Evolutionary conservation across 2,113 vertebrate species (phyloP).

Genomic region (Laticauda colubrina): DNA sequence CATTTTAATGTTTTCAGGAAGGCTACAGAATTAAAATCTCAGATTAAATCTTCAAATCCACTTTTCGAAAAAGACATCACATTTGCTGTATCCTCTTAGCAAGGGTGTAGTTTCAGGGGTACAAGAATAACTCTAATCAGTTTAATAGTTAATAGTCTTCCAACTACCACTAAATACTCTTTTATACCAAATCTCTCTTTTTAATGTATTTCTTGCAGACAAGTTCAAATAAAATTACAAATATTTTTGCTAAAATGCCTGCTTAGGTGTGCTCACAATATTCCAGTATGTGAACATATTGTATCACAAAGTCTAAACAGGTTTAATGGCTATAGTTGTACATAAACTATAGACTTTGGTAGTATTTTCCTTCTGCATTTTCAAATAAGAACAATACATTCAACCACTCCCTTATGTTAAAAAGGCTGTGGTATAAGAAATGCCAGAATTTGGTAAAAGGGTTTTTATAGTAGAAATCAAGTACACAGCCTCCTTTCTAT

Average conservation of each 20-base stretch:
- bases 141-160: neutral
- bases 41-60: neutral
- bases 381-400: neutral
- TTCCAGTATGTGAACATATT: neutral
- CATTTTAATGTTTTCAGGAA: neutral
- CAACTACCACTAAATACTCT: neutral
- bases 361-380: neutral
- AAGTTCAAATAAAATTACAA: neutral
- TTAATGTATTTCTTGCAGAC: neutral
- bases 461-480: neutral
- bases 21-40: neutral
- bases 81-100: neutral
- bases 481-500: neutral
- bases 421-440: neutral
- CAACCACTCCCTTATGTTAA: neutral
- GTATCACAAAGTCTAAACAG: neutral
- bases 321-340: neutral
- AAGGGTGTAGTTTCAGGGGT: neutral
- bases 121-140: neutral
- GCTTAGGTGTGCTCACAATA: neutral
- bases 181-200: neutral
- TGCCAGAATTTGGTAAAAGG: neutral
- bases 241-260: neutral
- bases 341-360: neutral
- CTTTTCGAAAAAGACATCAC: neutral